Evolutionary conservation across 2,113 vertebrate species (phyloP), one percentile per base, ranked within the genome.

Genomic region (Anoura caudifer): DNA sequence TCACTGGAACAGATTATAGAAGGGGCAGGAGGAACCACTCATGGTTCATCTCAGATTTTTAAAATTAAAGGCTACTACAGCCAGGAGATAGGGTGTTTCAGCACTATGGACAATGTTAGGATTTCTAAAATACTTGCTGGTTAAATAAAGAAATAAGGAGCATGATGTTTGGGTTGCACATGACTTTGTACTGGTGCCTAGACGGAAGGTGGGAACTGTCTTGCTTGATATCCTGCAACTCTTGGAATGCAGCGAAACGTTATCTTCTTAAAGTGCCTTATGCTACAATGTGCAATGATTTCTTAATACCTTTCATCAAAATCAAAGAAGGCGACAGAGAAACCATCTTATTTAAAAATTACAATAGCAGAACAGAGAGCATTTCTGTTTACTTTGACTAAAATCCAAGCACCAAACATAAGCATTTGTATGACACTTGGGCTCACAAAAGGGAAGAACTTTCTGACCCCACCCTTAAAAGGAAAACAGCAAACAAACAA

Each of bases 291-390:
- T 61, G 5, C 43, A 76, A 61, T 24, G n/a, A 86, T 83, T 94
- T 94, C 93, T 87, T 87, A 95, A 87, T 75, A 72, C 2, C 41
- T 43, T 15, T 50, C 33, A 82, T 77, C 59, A 81, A 90, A 93
- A 72, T 36, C 36, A 81, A 59, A 87, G 56, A 87, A 50, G 15
- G 33, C 13, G 5, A 26, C 26, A 50, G 63, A 76, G 38, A 95
- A 95, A 94, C 88, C 91, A 83, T 31, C 50, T 79, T 84, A 87
- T 43, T 76, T 63, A 87, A 86, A 77, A 93, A 87, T 90, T 38
- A 50, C 38, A 90, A 45, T 38, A 72, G 77, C 4, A 76, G 59
- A 87, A 61, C 26, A 81, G 31, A 91, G 76, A 79, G 36, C 38
- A 90, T 73, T 95, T 81, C 59, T 61, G 26, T 92, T 91, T 82